Conservation (phyloP, 1,140 invertebrate genomes). For the Trypoxylus dichotomus region DNA sequence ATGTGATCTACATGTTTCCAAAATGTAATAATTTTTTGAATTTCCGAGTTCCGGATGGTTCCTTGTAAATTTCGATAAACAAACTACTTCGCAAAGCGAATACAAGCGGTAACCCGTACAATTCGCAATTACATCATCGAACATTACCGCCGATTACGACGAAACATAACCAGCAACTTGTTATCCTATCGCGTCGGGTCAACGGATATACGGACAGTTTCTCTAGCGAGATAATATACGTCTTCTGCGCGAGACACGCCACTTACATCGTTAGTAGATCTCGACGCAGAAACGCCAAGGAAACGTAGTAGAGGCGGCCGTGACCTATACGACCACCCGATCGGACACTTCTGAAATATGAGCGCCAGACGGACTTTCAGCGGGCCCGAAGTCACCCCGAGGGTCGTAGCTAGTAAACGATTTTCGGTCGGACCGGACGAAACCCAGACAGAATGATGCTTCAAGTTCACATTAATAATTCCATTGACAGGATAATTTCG, state of each 20-base stretch:
- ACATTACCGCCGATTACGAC: not conserved
- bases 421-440: conserved; percentile 5
- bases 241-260: conserved; percentile 4
- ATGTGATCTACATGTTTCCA: too few relatives aligned
- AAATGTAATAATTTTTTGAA: too few relatives aligned
- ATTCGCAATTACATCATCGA: too few relatives aligned
- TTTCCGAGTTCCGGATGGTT: too few relatives aligned
- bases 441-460: not conserved
- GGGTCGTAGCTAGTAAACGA: not conserved
- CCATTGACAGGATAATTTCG: conserved; percentile 14
- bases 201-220: not conserved
- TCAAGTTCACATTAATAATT: conserved; percentile 5
- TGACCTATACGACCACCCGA: not conserved
- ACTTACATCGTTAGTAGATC: not conserved
- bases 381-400: not conserved
- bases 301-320: not conserved
- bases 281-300: not conserved
- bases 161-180: not conserved
- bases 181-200: not conserved
- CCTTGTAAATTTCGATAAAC: too few relatives aligned
- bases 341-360: conserved; percentile 17
- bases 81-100: too few relatives aligned
- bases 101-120: too few relatives aligned
- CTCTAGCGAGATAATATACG: not conserved
- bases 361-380: not conserved